Evolutionary conservation across 2,113 vertebrate species (phyloP).

Genomic region (Mobula hypostoma): DNA sequence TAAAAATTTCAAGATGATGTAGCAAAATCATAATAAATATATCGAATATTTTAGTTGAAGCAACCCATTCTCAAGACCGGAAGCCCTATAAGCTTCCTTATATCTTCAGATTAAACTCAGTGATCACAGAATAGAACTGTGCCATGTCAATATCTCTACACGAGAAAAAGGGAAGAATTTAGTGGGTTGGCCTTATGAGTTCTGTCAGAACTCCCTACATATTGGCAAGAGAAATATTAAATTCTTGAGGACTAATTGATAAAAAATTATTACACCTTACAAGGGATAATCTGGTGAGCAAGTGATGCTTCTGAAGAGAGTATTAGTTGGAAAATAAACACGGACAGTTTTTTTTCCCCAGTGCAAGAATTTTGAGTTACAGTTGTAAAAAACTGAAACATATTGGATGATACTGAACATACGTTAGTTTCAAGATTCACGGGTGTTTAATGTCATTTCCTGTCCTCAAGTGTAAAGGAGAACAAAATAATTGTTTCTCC

Average conservation of each 20-base stretch:
- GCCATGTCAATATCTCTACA: neutral
- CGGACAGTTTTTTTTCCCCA: neutral
- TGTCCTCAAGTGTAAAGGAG: too few relatives aligned
- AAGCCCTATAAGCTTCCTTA: neutral
- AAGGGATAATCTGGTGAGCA: neutral
- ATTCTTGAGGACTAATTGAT: neutral
- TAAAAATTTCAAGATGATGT: neutral
- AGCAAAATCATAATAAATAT: neutral
- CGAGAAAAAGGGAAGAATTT: neutral
- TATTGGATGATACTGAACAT: too few relatives aligned
- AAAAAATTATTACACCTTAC: neutral
- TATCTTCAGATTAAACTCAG: neutral
- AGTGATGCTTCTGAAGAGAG: neutral
- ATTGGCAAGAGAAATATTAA: neutral
- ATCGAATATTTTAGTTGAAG: neutral
- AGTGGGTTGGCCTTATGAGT: neutral
- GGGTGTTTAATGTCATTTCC: too few relatives aligned
- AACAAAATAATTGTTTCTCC: too few relatives aligned
- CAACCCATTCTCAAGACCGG: neutral
- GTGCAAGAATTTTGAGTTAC: neutral
- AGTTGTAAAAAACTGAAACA: too few relatives aligned
- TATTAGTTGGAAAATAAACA: neutral
- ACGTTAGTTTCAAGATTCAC: too few relatives aligned
- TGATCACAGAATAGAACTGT: neutral
- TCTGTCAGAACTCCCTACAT: neutral